Evolutionary conservation across 2,888 invertebrate species (phyloP).

Genomic region (Leistus spinibarbis): DNA sequence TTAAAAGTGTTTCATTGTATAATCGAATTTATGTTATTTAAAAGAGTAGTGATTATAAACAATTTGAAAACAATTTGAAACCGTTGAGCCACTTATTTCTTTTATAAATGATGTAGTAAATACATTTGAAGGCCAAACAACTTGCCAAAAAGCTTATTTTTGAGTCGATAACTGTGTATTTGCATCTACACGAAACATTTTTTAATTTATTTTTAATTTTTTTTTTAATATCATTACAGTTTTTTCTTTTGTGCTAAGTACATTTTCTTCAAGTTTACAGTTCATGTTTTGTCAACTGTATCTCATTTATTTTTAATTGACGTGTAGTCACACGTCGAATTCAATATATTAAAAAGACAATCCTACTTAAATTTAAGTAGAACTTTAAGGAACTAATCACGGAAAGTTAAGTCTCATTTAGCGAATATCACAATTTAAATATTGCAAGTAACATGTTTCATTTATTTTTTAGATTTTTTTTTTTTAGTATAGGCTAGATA

Average conservation of each 20-base stretch:
- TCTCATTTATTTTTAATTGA: neutral
- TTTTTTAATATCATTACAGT: neutral
- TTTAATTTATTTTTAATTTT: slow-evolving; percentile 43
- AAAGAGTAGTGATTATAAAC: too few species aligned
- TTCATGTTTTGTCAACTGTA: neutral
- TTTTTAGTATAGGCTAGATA: slow-evolving; percentile 52
- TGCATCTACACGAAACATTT: slow-evolving; percentile 33
- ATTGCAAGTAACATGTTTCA: slow-evolving; percentile 50
- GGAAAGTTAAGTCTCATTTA: slow-evolving; percentile 57
- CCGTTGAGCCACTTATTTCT: neutral
- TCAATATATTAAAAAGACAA: slow-evolving; percentile 11
- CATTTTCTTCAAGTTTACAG: slow-evolving; percentile 42
- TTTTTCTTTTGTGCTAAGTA: slow-evolving; percentile 54
- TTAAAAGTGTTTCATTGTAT: too few species aligned
- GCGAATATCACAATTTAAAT: slow-evolving; percentile 59
- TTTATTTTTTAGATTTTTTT: slow-evolving; percentile 5
- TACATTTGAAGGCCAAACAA: neutral
- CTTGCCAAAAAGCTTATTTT: slow-evolving; percentile 4
- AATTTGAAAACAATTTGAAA: neutral
- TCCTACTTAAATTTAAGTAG: slow-evolving; percentile 25
- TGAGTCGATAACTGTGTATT: slow-evolving; percentile 22
- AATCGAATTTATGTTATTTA: too few species aligned
- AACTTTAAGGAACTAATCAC: slow-evolving; percentile 54
- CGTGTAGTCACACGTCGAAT: slow-evolving; percentile 1
- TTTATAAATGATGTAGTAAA: neutral